Evolutionary conservation across 2,797 vertebrate species (phyloP).

Genomic region (Balearica regulorum): DNA sequence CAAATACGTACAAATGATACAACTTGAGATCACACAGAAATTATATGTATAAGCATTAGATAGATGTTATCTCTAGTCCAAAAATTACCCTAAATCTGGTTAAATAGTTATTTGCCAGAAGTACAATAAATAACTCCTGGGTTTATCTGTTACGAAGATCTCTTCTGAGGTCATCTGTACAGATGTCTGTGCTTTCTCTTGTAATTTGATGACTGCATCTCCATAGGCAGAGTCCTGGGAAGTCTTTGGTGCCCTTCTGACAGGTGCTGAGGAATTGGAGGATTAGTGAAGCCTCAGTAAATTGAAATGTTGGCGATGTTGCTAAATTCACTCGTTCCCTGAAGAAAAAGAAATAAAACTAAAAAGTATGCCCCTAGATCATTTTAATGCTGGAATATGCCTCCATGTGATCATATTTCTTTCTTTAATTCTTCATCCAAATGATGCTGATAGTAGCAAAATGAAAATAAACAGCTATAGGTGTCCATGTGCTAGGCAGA

Average conservation of each 20-base stretch:
- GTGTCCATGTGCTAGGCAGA: neutral
- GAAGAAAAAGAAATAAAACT: constrained; percentile 10
- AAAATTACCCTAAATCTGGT: constrained; percentile 29
- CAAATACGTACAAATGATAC: constrained; percentile 47
- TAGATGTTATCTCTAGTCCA: constrained; percentile 30
- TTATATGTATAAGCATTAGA: constrained; percentile 12
- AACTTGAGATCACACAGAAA: constrained; percentile 36
- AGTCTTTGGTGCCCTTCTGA: constrained; percentile 18
- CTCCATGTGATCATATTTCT: neutral
- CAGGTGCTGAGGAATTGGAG: constrained; percentile 39
- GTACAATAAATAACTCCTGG: constrained; percentile 48
- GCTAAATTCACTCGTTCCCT: neutral
- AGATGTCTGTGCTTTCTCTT: constrained; percentile 39
- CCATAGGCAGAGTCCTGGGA: neutral
- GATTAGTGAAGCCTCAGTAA: constrained; percentile 12
- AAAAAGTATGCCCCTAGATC: neutral
- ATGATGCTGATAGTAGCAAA: neutral
- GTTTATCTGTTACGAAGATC: constrained; percentile 46
- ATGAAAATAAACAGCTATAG: neutral
- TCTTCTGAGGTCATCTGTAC: constrained; percentile 43
- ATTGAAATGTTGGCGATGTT: neutral
- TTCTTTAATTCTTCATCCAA: neutral
- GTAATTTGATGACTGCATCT: constrained; percentile 35
- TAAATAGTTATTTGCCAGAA: constrained; percentile 25
- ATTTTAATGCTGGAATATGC: neutral